These are phyloP conservation scores for Sceloporus tristichus DNA, from an alignment of 2,113 vertebrate genomes.

Conservation along the genomic window DNA sequence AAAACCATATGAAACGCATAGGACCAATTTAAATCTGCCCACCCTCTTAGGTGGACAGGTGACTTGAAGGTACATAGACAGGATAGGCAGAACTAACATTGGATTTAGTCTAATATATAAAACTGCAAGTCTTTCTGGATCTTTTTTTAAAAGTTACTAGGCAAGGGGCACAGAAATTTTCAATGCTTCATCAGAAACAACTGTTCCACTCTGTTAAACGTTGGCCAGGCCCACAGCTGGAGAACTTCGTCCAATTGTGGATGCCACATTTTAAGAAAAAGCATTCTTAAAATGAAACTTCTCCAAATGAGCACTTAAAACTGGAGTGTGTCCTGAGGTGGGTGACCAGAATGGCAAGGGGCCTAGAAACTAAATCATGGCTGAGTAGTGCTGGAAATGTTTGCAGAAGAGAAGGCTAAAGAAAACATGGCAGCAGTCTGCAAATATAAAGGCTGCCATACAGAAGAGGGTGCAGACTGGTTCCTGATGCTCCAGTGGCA, in stretches of 20 bases:
- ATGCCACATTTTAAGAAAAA: not conserved
- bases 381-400: not conserved
- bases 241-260: not conserved
- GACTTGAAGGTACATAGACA: too few species aligned
- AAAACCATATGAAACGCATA: too few species aligned
- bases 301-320: not conserved
- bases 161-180: not conserved
- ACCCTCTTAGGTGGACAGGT: too few species aligned
- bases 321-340: not conserved
- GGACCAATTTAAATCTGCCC: too few species aligned
- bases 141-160: constrained; percentile 3
- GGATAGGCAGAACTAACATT: too few species aligned
- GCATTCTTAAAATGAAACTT: too few species aligned
- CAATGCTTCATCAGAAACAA: not conserved
- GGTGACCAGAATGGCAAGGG: not conserved
- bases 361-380: not conserved
- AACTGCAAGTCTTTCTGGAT: not conserved
- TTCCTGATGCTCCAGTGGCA: not conserved
- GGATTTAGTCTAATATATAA: not conserved
- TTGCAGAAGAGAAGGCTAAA: not conserved
- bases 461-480: not conserved
- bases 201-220: not conserved
- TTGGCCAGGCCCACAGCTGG: not conserved
- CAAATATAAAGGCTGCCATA: not conserved
- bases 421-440: not conserved